A percentile compares a stretch with the other conserved stretches of the same genome.
These are phyloP conservation scores for Tetrapedia diversipes DNA, from an alignment of 2,888 invertebrate species.

Conservation along the genomic window DNA sequence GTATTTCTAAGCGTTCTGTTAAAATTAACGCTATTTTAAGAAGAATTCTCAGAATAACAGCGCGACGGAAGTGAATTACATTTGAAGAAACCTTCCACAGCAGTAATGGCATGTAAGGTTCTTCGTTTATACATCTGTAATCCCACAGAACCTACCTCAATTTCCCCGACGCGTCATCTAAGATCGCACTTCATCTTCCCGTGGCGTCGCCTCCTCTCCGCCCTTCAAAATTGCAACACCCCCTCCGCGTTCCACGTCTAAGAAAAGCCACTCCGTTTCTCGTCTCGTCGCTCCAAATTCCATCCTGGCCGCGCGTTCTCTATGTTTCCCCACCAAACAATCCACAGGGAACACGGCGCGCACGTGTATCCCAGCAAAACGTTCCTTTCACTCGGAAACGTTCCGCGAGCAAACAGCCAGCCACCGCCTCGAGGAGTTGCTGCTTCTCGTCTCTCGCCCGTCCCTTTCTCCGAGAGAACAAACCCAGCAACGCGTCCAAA, in stretches of 20 bases:
- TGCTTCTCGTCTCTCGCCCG: background rate
- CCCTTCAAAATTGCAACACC: background rate
- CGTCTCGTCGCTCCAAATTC: background rate
- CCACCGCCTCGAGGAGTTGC: background rate
- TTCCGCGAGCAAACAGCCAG: constrained; percentile 5
- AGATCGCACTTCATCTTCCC: background rate
- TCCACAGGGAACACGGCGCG: background rate
- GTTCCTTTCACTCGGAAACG: background rate
- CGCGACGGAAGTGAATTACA: too few species aligned
- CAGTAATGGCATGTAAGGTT: too few species aligned
- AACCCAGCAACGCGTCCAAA: background rate
- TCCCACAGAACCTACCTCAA: background rate
- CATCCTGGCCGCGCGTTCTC: background rate
- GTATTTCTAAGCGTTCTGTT: too few species aligned
- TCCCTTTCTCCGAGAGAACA: background rate
- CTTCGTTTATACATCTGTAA: too few species aligned
- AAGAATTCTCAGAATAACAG: too few species aligned
- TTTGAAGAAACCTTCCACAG: too few species aligned
- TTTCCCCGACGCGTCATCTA: background rate
- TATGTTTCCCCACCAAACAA: constrained; percentile 18
- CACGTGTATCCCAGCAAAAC: background rate
- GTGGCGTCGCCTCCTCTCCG: too few species aligned
- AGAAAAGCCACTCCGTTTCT: background rate
- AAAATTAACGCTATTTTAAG: too few species aligned
- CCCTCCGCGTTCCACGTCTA: background rate